Percentiles rank a stretch among this genome's conserved stretches.
Evolutionary conservation across 2,888 invertebrate species (phyloP).

Genomic region (Erpobdella octoculata): DNA sequence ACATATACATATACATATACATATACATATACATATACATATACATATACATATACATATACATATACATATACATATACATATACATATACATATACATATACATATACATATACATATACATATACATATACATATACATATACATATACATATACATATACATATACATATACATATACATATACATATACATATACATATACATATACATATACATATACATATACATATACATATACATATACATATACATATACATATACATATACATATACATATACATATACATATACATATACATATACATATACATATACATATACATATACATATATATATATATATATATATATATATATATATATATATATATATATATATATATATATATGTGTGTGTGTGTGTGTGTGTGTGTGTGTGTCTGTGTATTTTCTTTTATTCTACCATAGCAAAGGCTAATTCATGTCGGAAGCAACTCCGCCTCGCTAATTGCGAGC

Average conservation of each 20-base stretch:
- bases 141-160: background rate
- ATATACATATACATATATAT: background rate
- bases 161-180: background rate
- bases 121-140: background rate
- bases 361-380: background rate
- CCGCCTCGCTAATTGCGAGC: too few relatives aligned
- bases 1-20: too few relatives aligned
- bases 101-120: too few relatives aligned
- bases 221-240: background rate
- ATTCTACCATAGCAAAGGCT: too few relatives aligned
- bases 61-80: too few relatives aligned
- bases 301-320: background rate
- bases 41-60: too few relatives aligned
- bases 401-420: too few relatives aligned
- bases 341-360: background rate
- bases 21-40: too few relatives aligned
- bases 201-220: background rate
- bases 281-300: background rate
- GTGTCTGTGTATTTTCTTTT: too few relatives aligned
- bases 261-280: background rate
- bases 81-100: too few relatives aligned
- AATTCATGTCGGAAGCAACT: too few relatives aligned
- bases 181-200: conserved; percentile 1
- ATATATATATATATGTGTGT: background rate
- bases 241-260: background rate